These are phyloP conservation scores for Diploscapter pachys DNA, from an alignment of 1,140 invertebrate genomes.

Conservation along the genomic window DNA sequence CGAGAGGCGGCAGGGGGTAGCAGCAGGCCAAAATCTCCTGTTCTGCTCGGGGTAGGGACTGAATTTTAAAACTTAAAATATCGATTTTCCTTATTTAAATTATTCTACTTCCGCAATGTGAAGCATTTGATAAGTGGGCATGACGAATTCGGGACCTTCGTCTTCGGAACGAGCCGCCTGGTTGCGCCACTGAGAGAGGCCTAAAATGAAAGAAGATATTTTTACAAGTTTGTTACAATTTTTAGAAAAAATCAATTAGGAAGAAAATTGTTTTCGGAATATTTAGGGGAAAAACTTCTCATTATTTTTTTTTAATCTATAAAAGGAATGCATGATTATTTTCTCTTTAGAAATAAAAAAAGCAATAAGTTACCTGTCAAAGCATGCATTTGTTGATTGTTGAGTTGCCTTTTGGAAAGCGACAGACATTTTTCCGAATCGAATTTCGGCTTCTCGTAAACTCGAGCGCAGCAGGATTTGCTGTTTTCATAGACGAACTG, in stretches of 20 bases:
- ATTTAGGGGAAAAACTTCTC: too few species aligned
- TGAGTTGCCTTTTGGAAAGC: slow-evolving; percentile 78
- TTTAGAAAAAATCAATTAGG: too few species aligned
- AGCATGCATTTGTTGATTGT: slow-evolving; percentile 64
- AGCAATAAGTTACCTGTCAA: slow-evolving; percentile 35
- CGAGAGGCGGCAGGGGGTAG: slow-evolving; percentile 82
- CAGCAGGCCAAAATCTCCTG: slow-evolving; percentile 89
- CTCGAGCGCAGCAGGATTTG: slow-evolving; percentile 61
- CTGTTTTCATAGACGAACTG: slow-evolving; percentile 71
- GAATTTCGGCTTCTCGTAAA: slow-evolving; percentile 77
- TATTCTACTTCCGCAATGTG: slow-evolving; percentile 76
- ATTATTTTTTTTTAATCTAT: too few species aligned
- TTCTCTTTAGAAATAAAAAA: too few species aligned
- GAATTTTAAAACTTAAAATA: not conserved
- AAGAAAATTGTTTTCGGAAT: too few species aligned
- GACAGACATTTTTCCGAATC: slow-evolving; percentile 71
- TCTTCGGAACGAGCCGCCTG: slow-evolving; percentile 77
- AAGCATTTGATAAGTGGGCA: slow-evolving; percentile 92
- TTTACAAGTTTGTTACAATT: too few species aligned
- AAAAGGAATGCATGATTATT: too few species aligned
- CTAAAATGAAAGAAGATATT: too few species aligned
- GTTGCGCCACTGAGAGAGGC: slow-evolving; percentile 83
- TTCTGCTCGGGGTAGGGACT: slow-evolving; percentile 77
- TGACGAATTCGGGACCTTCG: slow-evolving; percentile 83
- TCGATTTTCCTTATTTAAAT: not conserved